Conservation (phyloP, 2,888 invertebrate species). For the Drosophila recens region DNA sequence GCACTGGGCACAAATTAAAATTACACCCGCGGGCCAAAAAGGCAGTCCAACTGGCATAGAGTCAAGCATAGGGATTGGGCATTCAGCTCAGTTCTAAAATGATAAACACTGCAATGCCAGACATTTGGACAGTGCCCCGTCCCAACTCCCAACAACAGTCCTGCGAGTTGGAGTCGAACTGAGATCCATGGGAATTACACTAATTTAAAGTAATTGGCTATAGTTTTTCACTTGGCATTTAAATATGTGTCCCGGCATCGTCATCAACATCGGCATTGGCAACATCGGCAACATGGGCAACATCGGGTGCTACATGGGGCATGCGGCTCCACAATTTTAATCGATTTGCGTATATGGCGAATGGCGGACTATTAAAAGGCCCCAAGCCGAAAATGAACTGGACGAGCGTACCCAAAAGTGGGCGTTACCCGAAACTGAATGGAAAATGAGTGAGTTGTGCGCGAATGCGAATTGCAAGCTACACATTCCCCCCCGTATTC, state of each 20-base stretch:
- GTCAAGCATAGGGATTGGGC: constrained; percentile 15
- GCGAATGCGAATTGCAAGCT: constrained; percentile 62
- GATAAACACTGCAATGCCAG: constrained; percentile 50
- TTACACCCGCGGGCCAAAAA: constrained; percentile 80
- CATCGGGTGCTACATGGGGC: constrained; percentile 46
- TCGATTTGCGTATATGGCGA: constrained; percentile 84
- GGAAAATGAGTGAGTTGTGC: constrained; percentile 82
- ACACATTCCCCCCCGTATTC: background rate
- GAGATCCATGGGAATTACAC: constrained; percentile 84
- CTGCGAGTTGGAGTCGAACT: constrained; percentile 16
- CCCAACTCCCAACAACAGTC: background rate
- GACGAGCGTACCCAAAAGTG: constrained; percentile 80
- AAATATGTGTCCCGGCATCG: constrained; percentile 72
- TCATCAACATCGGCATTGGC: constrained; percentile 7
- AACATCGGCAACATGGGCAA: background rate
- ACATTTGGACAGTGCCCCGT: constrained; percentile 30
- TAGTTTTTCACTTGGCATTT: constrained; percentile 83
- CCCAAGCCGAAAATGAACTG: constrained; percentile 78
- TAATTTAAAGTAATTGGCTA: constrained; percentile 85
- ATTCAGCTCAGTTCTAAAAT: constrained; percentile 42
- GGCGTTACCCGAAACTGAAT: constrained; percentile 83
- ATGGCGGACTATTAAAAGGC: constrained; percentile 76
- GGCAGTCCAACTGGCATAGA: constrained; percentile 23
- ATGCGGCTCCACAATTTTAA: constrained; percentile 81
- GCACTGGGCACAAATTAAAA: constrained; percentile 79